Conservation (phyloP, 1,140 invertebrate genomes). For the Bombus ignitus region DNA sequence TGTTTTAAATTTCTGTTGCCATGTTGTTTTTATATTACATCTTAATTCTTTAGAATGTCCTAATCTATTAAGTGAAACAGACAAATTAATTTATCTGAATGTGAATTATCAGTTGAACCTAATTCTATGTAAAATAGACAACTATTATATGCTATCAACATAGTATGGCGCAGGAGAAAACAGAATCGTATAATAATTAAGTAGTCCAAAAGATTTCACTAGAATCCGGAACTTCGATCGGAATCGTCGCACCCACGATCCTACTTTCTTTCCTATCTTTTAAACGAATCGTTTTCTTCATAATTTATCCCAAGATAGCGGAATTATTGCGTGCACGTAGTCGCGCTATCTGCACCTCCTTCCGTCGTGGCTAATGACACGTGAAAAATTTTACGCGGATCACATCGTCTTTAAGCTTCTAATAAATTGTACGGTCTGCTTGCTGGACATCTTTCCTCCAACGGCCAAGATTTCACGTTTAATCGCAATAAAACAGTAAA, state of each 20-base stretch:
- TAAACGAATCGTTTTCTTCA: background rate
- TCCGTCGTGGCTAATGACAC: slow-evolving; percentile 47
- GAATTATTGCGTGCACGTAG: background rate
- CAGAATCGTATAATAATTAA: background rate
- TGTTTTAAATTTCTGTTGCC: too few relatives aligned
- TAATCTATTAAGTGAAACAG: background rate
- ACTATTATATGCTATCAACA: background rate
- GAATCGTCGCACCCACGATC: background rate
- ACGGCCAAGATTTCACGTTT: background rate
- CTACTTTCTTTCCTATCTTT: background rate
- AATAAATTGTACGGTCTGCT: slow-evolving; percentile 37
- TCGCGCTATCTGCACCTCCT: background rate
- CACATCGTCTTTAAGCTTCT: slow-evolving; percentile 13
- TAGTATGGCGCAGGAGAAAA: background rate
- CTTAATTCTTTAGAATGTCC: background rate
- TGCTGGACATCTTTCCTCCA: background rate
- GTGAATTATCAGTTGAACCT: background rate
- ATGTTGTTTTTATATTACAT: background rate
- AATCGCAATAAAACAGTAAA: background rate
- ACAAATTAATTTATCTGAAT: background rate
- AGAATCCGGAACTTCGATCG: background rate
- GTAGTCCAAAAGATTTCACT: background rate
- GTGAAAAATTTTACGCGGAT: slow-evolving; percentile 51
- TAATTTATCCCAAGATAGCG: background rate
- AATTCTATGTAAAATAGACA: background rate